Evolutionary conservation across 2,888 invertebrate genomes (phyloP).

Genomic region (Thymelicus lineola): DNA sequence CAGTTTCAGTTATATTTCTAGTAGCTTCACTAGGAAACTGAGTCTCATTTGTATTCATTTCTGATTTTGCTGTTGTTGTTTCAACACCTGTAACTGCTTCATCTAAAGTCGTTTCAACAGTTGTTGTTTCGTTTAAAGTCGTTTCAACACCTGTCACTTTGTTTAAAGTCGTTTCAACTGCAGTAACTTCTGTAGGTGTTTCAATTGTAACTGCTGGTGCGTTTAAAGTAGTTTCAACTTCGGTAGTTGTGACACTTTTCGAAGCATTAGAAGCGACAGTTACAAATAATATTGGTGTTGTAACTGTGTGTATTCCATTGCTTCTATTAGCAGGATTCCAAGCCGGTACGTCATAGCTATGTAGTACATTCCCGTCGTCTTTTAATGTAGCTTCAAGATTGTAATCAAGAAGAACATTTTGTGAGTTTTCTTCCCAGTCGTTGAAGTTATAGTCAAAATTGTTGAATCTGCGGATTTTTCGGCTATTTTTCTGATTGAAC

Average conservation of each 20-base stretch:
- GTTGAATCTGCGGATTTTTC: background rate
- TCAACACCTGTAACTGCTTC: too few species aligned
- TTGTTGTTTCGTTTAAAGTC: too few species aligned
- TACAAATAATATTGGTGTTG: background rate
- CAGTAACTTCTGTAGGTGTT: too few species aligned
- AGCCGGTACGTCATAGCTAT: background rate
- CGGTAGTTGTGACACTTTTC: background rate
- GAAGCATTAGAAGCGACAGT: background rate
- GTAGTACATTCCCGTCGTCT: background rate
- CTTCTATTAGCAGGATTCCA: background rate
- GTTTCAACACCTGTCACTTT: too few species aligned
- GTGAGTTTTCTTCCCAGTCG: conserved; percentile 1
- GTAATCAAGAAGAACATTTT: background rate
- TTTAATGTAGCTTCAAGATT: background rate
- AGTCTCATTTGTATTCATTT: too few species aligned
- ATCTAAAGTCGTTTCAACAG: too few species aligned
- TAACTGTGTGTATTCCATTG: background rate
- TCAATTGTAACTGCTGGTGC: background rate
- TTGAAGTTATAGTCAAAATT: conserved; percentile 1
- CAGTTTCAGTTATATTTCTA: too few species aligned
- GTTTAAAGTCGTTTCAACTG: too few species aligned
- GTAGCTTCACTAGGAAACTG: too few species aligned
- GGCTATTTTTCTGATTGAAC: background rate
- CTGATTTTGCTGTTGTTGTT: too few species aligned
- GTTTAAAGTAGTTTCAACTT: background rate